Percentiles rank a stretch among this genome's conserved stretches.
phyloP scores from a whole-genome alignment of 2,888 invertebrate species.

The Onthophagus sagittarius region DNA sequence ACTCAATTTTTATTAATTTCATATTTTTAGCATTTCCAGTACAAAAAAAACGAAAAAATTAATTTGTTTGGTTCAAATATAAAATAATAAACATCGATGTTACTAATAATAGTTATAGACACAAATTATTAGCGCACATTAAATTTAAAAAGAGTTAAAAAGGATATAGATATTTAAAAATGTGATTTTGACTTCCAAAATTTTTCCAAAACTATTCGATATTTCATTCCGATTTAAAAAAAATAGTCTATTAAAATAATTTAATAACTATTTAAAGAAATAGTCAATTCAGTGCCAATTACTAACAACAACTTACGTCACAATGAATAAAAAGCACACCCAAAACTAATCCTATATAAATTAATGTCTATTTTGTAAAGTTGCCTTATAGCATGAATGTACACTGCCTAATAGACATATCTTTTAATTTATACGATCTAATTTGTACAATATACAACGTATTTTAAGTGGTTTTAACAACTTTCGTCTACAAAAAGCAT shows the following conservation, averaged over 20 bases:
- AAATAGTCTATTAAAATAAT: no score
- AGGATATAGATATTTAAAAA: background rate
- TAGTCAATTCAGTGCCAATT: background rate
- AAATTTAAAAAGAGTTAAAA: background rate
- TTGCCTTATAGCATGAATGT: background rate
- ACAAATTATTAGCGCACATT: background rate
- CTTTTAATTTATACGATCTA: background rate
- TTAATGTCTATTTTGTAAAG: background rate
- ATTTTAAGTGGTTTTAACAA: background rate
- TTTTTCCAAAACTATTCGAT: no score
- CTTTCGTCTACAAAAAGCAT: no score
- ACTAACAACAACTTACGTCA: background rate
- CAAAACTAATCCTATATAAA: no score
- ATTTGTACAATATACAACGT: background rate
- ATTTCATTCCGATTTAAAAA: no score
- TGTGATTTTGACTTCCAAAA: background rate
- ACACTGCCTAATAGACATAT: background rate
- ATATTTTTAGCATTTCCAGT: no score
- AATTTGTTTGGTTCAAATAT: background rate
- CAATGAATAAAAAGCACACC: background rate
- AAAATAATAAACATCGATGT: background rate
- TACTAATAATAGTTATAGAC: background rate
- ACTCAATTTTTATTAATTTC: no score
- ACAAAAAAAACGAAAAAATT: background rate
- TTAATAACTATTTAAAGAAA: background rate